A percentile compares a stretch with the other conserved stretches of the same genome.
Evolutionary conservation across 2,888 invertebrate genomes (phyloP).

Genomic region (Opisthograptis luteolata): DNA sequence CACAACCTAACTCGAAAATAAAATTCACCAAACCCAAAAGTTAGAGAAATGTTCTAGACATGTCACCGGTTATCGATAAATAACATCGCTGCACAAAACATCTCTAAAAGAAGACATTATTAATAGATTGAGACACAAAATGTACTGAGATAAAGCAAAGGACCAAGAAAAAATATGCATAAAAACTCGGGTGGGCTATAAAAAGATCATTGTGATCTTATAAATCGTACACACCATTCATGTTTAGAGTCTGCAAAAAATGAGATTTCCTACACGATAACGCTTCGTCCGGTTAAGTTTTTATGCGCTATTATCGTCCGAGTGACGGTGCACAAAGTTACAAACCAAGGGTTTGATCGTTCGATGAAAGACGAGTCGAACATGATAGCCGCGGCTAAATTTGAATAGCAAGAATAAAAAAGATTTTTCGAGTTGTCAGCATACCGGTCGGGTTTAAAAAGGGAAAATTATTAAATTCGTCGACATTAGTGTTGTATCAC

Average conservation of each 20-base stretch:
- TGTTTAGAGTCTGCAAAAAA: conserved; percentile 74
- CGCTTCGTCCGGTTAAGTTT: conserved; percentile 73
- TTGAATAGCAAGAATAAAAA: conserved; percentile 25
- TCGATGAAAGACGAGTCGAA: conserved; percentile 39
- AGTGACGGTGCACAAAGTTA: conserved; percentile 53
- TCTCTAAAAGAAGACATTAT: conserved; percentile 78
- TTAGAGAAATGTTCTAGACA: conserved; percentile 52
- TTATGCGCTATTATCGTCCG: conserved; percentile 55
- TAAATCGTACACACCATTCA: conserved; percentile 82
- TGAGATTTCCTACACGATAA: conserved; percentile 79
- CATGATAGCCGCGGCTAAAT: conserved; percentile 5
- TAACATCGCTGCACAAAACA: conserved; percentile 64
- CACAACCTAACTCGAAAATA: conserved; percentile 13
- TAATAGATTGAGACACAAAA: conserved; percentile 83
- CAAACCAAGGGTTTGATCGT: conserved; percentile 43
- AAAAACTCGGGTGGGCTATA: conserved; percentile 70
- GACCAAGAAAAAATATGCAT: conserved; percentile 50
- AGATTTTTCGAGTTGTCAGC: conserved; percentile 32
- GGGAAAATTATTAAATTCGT: conserved; percentile 53
- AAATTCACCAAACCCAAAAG: conserved; percentile 29
- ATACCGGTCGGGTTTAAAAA: conserved; percentile 39
- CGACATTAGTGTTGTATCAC: conserved; percentile 71
- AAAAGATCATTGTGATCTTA: conserved; percentile 80
- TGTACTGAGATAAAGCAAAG: conserved; percentile 69
- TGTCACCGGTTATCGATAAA: conserved; percentile 61